Evolutionary conservation across 2,113 vertebrate species (phyloP).

Genomic region (Grammomys dolichurus): DNA sequence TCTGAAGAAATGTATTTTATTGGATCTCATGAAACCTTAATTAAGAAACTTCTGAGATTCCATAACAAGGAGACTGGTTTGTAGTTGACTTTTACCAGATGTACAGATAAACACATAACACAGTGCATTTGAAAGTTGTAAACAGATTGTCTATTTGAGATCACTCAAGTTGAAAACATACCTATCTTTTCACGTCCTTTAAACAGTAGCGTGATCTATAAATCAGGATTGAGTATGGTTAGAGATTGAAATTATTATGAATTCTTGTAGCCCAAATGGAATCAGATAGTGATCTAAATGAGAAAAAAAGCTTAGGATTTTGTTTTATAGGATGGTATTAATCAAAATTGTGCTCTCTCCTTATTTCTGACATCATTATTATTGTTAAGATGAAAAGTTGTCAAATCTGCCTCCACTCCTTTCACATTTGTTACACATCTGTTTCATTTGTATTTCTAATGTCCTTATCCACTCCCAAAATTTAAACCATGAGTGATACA

Average conservation of each 20-base stretch:
- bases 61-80: neutral
- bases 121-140: neutral
- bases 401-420: neutral
- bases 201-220: neutral
- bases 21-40: neutral
- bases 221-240: neutral
- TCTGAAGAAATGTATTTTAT: neutral
- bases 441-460: neutral
- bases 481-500: fast-evolving
- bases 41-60: neutral
- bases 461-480: neutral
- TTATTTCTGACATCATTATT: neutral
- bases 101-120: neutral
- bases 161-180: neutral
- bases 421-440: neutral
- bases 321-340: neutral
- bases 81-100: neutral
- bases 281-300: neutral
- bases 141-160: neutral
- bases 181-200: neutral
- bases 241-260: neutral
- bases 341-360: neutral
- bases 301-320: neutral
- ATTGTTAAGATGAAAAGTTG: neutral
- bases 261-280: neutral